Conservation (phyloP, 2,888 invertebrate genomes). For the Tenthredo distinguenda region DNA sequence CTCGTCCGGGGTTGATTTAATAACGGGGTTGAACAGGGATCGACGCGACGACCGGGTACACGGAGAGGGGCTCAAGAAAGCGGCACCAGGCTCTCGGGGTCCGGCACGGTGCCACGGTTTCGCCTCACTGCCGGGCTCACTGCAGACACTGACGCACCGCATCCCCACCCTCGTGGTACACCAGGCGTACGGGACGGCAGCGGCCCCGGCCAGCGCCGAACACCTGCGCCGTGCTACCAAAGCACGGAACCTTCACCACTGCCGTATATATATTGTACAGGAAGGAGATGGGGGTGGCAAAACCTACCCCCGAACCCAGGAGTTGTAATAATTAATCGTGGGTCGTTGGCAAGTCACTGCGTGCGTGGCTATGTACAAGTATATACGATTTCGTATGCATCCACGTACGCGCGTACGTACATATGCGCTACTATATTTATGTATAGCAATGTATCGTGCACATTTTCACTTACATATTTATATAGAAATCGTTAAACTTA, state of each 20-base stretch:
- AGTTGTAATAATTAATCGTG: conserved; percentile 52
- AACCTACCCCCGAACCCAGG: conserved; percentile 46
- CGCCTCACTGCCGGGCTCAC: conserved; percentile 77
- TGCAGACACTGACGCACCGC: conserved; percentile 76
- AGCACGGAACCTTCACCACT: conserved; percentile 48
- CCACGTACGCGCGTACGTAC: background rate
- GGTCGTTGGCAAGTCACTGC: conserved; percentile 44
- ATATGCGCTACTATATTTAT: background rate
- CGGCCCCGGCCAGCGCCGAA: conserved; percentile 69
- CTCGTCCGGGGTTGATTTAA: conserved; percentile 34
- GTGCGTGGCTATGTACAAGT: background rate
- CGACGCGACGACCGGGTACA: conserved; percentile 40
- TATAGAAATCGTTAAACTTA: background rate
- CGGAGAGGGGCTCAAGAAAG: conserved; percentile 58
- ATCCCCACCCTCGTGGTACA: conserved; percentile 68
- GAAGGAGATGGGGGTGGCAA: conserved; percentile 25
- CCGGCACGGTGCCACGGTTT: conserved; percentile 75
- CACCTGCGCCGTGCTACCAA: conserved; percentile 58
- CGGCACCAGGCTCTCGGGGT: conserved; percentile 73
- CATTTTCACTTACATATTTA: background rate
- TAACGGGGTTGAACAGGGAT: conserved; percentile 24
- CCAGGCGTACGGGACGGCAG: conserved; percentile 65
- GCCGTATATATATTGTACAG: background rate
- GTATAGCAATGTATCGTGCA: background rate
- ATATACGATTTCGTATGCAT: background rate